A percentile compares a stretch with the other conserved stretches of the same genome.
Conservation (phyloP, 2,113 vertebrate genomes). For the Isurus oxyrinchus region DNA sequence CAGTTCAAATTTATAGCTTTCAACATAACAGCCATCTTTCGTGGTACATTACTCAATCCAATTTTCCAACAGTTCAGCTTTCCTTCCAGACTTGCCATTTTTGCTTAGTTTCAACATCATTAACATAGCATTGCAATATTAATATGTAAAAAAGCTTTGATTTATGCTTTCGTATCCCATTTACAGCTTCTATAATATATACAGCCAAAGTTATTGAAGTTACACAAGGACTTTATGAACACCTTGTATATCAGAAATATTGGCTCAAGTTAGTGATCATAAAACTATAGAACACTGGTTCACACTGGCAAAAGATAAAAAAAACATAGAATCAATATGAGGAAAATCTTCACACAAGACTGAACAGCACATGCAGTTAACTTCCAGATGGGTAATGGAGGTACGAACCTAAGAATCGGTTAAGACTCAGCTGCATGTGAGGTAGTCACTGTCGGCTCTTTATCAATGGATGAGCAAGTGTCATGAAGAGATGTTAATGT, state of each 20-base stretch:
- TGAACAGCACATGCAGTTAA: neutral
- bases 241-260: neutral
- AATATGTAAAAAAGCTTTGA: no score
- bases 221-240: neutral
- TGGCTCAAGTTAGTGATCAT: neutral
- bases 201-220: neutral
- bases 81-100: no score
- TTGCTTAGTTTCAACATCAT: no score
- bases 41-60: neutral
- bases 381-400: neutral
- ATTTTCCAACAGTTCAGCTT: no score
- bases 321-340: neutral
- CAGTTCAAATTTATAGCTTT: neutral
- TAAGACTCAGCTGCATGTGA: neutral
- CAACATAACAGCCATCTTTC: neutral
- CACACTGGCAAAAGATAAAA: neutral
- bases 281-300: neutral
- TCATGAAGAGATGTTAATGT: no score
- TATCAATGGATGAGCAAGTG: neutral
- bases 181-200: neutral
- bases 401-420: neutral
- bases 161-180: no score
- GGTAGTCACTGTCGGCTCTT: neutral
- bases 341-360: neutral
- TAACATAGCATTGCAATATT: no score